Conservation (phyloP, 2,113 vertebrate species). For the Rhinichthys klamathensis region DNA sequence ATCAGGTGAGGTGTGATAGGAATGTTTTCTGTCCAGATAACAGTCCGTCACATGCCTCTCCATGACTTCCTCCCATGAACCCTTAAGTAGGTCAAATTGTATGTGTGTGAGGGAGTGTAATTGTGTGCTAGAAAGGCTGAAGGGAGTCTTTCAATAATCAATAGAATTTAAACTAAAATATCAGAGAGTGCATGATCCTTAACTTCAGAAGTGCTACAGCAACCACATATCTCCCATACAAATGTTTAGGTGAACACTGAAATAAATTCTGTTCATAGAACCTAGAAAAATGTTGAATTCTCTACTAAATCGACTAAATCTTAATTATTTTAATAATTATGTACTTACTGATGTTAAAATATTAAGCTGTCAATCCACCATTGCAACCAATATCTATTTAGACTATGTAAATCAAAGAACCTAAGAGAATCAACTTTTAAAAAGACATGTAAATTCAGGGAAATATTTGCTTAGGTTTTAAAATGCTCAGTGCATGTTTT, state of each 20-base stretch:
- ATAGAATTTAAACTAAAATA: slow-evolving; percentile 66
- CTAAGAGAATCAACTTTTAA: background rate
- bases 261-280: background rate
- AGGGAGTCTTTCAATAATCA: slow-evolving; percentile 55
- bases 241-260: background rate
- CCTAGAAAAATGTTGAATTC: background rate
- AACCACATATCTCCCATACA: background rate
- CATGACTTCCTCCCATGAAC: slow-evolving; percentile 56
- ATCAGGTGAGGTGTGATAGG: slow-evolving; percentile 45
- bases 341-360: background rate
- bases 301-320: background rate
- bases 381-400: background rate
- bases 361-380: background rate
- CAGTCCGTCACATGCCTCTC: slow-evolving; percentile 29
- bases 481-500: background rate
- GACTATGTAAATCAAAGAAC: background rate
- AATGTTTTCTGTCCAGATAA: slow-evolving; percentile 60
- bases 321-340: background rate
- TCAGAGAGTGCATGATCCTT: slow-evolving; percentile 11
- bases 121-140: slow-evolving; percentile 18
- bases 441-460: background rate
- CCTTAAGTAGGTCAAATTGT: slow-evolving; percentile 56
- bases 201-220: background rate
- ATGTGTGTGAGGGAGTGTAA: background rate
- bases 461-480: background rate